Evolutionary conservation across 2,113 vertebrate species (phyloP), one percentile per base, ranked within the genome.

Genomic region (Cheirogaleus medius): DNA sequence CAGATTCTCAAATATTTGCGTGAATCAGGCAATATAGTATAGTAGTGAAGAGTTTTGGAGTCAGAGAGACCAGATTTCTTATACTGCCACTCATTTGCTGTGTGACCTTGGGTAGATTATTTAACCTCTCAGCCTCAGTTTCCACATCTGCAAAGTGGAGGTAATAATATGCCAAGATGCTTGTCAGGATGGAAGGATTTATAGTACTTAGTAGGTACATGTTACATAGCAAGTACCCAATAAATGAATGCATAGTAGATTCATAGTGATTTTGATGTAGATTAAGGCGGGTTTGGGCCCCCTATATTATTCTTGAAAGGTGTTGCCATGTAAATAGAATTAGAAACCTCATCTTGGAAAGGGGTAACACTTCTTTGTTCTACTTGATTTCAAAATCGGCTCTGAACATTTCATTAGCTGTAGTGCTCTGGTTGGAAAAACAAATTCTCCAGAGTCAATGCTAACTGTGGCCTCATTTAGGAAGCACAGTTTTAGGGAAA

Each of bases 361-460:
- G 42, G 42, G 52, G 13, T 44, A 47, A 34, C 29, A 42, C 42
- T 84, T 83, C 54, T 93, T 96, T 96, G 32, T 95, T 93, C 32
- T 83, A n/a, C 39, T 60, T 90, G 42, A 93, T 95, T 93, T 97
- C 29, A 91, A 95, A 94, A 92, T 95, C n/a, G 88, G 7, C 82
- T 78, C 44, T 13, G 42, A 92, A 81, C 87, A 90, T 96, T 92
- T 95, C 73, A 92, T 97, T 97, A 95, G 82, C 82, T 25, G 86
- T 87, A 42, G 47, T 42, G 44, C 58, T 89, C 64, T 87, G 83
- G 49, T 94, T 89, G 69, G n/a, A 76, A 95, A 93, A 83, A 60
- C 27, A 94, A 20, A 73, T 91, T 97, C 73, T 91, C 89, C 49
- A 74, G 87, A 71, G 39, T 94, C 52, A 52, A 49, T 82, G 60